Evolutionary conservation across 2,888 invertebrate genomes (phyloP), one percentile per base, ranked within the genome.

Genomic region (Phytoseiulus persimilis): DNA sequence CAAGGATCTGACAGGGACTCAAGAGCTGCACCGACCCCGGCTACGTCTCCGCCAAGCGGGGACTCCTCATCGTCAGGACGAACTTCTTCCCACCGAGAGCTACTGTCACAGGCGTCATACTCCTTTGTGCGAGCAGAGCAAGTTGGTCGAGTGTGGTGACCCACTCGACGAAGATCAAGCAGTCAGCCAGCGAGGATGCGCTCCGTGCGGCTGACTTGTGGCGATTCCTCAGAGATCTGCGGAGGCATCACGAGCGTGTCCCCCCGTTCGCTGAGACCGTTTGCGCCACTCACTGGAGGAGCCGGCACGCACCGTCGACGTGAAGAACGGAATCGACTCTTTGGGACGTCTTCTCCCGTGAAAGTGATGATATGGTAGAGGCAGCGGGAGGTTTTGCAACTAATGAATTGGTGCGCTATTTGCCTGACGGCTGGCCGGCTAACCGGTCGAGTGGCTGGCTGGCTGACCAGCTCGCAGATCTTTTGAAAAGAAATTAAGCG

Each of bases 401-500:
- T 87, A 87, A 87, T 87, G 87, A 87, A 87, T 87, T 33, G 14
- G 87, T 33, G 32, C 33, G 28, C 33, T 31, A 45, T 39, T 11
- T 6, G 32, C 39, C 87, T 87, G 65, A 6, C 18, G 23, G 28
- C 65, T 18, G 18, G 65, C 18, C 28, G 65, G 65, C 65, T 14
- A 65, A 65, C 65, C 23, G 65, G 46, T 14, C 14, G 46, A 46
- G 9, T 46, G 46, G 46, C 46, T 46, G 14, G 65, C 65, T 65
- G 28, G 18, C 9, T 65, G 65, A 18, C 65, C 18, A 23, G 65
- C 65, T 65, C 5, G 65, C 65, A 28, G 28, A 28, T 14, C 65
- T 87, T 87, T 87, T 87, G 87, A 87, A 87, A 87, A 87, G 87
- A 87, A 87, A 87, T 87, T 87, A 87, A 87, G 87, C 32, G 33